phyloP scores from a whole-genome alignment of 2,888 invertebrate species.

The Dendrolimus houi region DNA sequence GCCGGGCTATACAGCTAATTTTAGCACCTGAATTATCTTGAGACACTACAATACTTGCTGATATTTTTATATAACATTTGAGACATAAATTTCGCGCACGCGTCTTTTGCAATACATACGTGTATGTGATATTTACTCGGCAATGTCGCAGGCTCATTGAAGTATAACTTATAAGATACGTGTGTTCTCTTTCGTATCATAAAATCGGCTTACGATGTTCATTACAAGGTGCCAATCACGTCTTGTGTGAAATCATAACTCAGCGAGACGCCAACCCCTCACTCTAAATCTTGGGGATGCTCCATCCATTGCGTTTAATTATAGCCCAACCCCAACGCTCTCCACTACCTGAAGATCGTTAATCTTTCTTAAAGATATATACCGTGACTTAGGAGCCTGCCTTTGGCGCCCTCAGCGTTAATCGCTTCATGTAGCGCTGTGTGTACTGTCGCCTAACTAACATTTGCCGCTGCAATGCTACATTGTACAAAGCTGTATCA shows the following conservation, averaged over 20 bases:
- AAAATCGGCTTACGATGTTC: conserved; percentile 50
- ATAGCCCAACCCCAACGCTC: conserved; percentile 62
- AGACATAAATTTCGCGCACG: too few species aligned
- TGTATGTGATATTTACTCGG: too few species aligned
- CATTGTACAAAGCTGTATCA: conserved; percentile 23
- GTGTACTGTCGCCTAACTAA: conserved; percentile 31
- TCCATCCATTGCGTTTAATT: conserved; percentile 74
- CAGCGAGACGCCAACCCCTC: conserved; percentile 66
- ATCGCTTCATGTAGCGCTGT: conserved; percentile 56
- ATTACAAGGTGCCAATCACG: conserved; percentile 68
- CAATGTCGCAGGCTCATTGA: too few species aligned
- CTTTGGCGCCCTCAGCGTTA: conserved; percentile 45
- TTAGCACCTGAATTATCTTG: too few species aligned
- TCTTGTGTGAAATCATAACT: conserved; percentile 71
- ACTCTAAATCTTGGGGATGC: conserved; percentile 67
- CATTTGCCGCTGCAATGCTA: conserved; percentile 27
- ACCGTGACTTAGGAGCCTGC: conserved; percentile 50
- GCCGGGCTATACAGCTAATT: too few species aligned
- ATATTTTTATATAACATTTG: too few species aligned
- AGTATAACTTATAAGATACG: conserved; percentile 10
- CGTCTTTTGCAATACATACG: too few species aligned
- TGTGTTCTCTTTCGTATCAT: conserved; percentile 17
- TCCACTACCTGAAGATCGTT: conserved; percentile 69
- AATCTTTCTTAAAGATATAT: conserved; percentile 76
- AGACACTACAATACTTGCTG: too few species aligned